Percentiles rank a stretch among this genome's conserved stretches.
Evolutionary conservation across 2,888 invertebrate genomes (phyloP).

Genomic region (Argynnis bischoffii): DNA sequence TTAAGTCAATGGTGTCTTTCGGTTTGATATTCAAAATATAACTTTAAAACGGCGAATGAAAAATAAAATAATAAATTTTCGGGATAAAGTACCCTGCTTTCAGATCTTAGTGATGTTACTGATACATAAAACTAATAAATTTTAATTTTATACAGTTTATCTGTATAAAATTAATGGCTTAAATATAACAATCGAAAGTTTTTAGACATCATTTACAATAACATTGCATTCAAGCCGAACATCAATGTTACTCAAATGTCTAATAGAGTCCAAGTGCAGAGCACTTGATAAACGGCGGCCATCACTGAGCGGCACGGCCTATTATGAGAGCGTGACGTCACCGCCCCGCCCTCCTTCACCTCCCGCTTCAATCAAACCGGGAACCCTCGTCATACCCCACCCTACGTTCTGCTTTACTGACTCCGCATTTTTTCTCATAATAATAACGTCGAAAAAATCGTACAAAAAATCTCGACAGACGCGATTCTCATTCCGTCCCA

Average conservation of each 20-base stretch:
- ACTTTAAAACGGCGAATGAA: too few species aligned
- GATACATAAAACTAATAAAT: too few species aligned
- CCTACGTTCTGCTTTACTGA: constrained; percentile 80
- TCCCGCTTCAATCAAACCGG: constrained; percentile 80
- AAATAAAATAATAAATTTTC: too few species aligned
- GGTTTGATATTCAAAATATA: too few species aligned
- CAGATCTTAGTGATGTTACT: too few species aligned
- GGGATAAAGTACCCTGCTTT: too few species aligned
- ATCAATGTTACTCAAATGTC: constrained; percentile 41
- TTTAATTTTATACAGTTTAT: too few species aligned
- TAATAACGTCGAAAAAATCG: constrained; percentile 82
- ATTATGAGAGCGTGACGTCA: constrained; percentile 82
- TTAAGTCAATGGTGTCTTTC: too few species aligned
- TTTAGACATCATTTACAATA: neutral
- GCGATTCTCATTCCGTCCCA: constrained; percentile 71
- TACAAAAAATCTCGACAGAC: constrained; percentile 80
- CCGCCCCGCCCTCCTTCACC: constrained; percentile 75
- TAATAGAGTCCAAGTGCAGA: constrained; percentile 71
- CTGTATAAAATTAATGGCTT: too few species aligned
- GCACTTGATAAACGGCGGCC: constrained; percentile 80
- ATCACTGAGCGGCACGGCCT: constrained; percentile 80
- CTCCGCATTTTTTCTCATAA: constrained; percentile 82
- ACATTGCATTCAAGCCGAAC: constrained; percentile 14
- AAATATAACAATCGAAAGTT: too few species aligned
- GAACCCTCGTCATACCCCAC: constrained; percentile 82